A percentile compares a stretch with the other conserved stretches of the same genome.
Conservation (phyloP, 2,888 invertebrate genomes). For the Drosophila recens region DNA sequence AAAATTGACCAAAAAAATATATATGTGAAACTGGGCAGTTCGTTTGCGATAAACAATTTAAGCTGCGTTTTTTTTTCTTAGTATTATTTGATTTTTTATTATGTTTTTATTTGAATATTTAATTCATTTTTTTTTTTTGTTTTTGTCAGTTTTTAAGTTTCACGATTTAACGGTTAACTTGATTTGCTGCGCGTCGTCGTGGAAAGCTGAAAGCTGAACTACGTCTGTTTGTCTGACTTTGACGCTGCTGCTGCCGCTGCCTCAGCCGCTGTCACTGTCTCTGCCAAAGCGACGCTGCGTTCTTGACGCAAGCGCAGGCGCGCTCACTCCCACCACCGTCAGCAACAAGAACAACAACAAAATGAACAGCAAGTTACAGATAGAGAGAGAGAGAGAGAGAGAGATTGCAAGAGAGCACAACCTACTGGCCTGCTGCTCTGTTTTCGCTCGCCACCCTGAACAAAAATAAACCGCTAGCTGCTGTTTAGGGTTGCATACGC, state of each 20-base stretch:
- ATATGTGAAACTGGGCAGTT: neutral
- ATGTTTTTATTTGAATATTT: neutral
- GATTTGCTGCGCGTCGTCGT: conserved; percentile 65
- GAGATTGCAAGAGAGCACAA: conserved; percentile 18
- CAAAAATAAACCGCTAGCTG: conserved; percentile 38
- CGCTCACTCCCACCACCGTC: conserved; percentile 51
- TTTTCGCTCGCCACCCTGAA: conserved; percentile 34
- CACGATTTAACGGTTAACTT: conserved; percentile 33
- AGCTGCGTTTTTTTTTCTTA: conserved; percentile 6
- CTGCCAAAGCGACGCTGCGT: conserved; percentile 34
- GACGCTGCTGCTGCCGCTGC: conserved; percentile 30
- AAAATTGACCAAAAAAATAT: conserved; percentile 10
- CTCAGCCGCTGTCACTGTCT: conserved; percentile 27
- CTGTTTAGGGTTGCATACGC: conserved; percentile 38
- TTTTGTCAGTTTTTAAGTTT: conserved; percentile 15
- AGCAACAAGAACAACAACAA: conserved; percentile 8
- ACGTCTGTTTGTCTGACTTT: conserved; percentile 68
- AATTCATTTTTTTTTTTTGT: neutral
- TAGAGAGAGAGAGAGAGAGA: conserved; percentile 8
- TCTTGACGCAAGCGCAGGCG: conserved; percentile 53
- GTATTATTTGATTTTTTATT: neutral
- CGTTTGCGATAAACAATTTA: neutral
- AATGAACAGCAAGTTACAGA: conserved; percentile 12
- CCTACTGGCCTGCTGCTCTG: conserved; percentile 40
- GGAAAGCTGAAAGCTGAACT: conserved; percentile 70